Conservation (phyloP, 2,113 vertebrate genomes). For the Python bivittatus region DNA sequence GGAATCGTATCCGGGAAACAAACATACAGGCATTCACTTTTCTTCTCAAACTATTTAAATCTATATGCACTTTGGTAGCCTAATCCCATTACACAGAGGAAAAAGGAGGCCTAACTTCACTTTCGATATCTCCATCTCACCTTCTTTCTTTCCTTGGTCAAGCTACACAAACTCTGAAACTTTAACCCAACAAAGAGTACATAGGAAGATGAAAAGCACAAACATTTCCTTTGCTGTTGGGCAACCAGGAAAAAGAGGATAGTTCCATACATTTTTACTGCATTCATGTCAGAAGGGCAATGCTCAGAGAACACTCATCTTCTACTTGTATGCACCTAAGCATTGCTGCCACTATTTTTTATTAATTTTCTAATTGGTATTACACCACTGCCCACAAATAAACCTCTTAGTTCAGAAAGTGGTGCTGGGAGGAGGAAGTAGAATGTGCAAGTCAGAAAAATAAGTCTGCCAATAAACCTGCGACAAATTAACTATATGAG, state of each 20-base stretch:
- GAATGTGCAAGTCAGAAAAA: conserved; percentile 4
- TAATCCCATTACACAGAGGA: neutral
- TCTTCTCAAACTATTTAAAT: neutral
- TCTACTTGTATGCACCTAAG: too few species aligned
- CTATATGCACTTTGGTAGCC: neutral
- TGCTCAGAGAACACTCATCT: too few species aligned
- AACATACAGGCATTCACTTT: neutral
- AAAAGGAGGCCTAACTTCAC: neutral
- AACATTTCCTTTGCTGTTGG: neutral
- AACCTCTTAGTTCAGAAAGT: neutral
- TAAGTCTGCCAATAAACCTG: neutral
- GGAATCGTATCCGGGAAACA: neutral
- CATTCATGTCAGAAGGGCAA: too few species aligned
- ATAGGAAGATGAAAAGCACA: neutral
- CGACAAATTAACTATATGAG: neutral
- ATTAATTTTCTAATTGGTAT: neutral
- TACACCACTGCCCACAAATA: neutral
- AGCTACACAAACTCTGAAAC: neutral
- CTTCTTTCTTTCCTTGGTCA: neutral
- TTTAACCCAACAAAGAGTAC: neutral
- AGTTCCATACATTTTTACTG: too few species aligned
- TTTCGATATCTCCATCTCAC: neutral
- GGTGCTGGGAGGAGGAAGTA: neutral
- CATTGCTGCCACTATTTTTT: too few species aligned
- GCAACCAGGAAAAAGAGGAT: neutral